Percentiles rank a stretch among this genome's conserved stretches.
Conservation (phyloP, 2,888 invertebrate species). For the Antitype chi region DNA sequence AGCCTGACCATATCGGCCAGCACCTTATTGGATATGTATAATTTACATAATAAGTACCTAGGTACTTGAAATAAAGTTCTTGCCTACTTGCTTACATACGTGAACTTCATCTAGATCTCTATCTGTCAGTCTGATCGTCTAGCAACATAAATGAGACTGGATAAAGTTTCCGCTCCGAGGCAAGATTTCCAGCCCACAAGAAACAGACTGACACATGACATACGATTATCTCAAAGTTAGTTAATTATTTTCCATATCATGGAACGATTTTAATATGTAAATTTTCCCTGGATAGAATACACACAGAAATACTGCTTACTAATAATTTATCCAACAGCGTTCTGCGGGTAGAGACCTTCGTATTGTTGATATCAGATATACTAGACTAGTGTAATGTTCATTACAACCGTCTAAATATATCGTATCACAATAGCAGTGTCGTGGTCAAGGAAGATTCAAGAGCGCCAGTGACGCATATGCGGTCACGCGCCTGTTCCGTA, state of each 20-base stretch:
- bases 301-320: constrained; percentile 12
- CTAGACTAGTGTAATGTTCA: constrained; percentile 69
- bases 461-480: constrained; percentile 82
- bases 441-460: constrained; percentile 87
- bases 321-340: constrained; percentile 19
- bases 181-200: background rate
- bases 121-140: constrained; percentile 2
- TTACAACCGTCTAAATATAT: constrained; percentile 86
- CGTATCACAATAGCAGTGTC: constrained; percentile 88
- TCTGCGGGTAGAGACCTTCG: constrained; percentile 52
- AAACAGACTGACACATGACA: background rate
- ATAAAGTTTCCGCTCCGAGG: background rate
- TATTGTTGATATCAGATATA: constrained; percentile 52
- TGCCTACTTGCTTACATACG: constrained; percentile 1
- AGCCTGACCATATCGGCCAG: constrained; percentile 4
- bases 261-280: too few relatives aligned
- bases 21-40: background rate
- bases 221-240: background rate
- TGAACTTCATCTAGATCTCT: constrained; percentile 4
- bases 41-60: constrained; percentile 15
- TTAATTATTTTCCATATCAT: constrained; percentile 15
- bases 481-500: constrained; percentile 80
- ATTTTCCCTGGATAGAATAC: constrained; percentile 3
- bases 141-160: constrained; percentile 3
- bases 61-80: background rate